Evolutionary conservation across 2,888 invertebrate genomes (phyloP).

Genomic region (Drosophila tripunctata): DNA sequence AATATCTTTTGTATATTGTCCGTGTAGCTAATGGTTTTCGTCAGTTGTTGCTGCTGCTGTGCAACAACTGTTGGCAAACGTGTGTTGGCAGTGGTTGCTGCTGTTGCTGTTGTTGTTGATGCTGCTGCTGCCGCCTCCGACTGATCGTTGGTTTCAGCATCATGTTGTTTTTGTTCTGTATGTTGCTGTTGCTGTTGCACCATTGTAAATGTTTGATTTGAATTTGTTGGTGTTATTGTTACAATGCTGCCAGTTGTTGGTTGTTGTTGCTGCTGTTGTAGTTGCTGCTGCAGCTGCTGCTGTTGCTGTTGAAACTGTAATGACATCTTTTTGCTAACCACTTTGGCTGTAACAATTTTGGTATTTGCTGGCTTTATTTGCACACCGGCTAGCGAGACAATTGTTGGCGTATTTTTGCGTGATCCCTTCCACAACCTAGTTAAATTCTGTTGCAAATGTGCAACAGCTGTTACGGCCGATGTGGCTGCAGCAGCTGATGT

Average conservation of each 20-base stretch:
- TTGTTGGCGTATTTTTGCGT: slow-evolving; percentile 81
- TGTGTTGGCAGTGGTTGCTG: no score
- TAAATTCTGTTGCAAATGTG: slow-evolving; percentile 70
- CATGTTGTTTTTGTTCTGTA: slow-evolving; percentile 1
- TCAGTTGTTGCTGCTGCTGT: slow-evolving; percentile 28
- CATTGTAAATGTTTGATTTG: slow-evolving; percentile 65
- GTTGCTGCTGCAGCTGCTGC: slow-evolving; percentile 43
- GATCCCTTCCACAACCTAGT: slow-evolving; percentile 76
- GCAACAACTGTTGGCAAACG: slow-evolving; percentile 2
- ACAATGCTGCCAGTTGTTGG: slow-evolving; percentile 85
- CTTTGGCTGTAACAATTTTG: slow-evolving; percentile 84
- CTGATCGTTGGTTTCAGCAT: slow-evolving; percentile 35
- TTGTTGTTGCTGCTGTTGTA: slow-evolving; percentile 40
- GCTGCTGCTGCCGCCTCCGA: slow-evolving; percentile 7
- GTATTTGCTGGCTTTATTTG: slow-evolving; percentile 83
- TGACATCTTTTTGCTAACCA: slow-evolving; percentile 81
- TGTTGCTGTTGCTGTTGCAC: slow-evolving; percentile 37
- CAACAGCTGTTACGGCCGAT: slow-evolving; percentile 28
- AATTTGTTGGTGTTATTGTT: slow-evolving; percentile 75
- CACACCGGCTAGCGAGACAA: slow-evolving; percentile 82
- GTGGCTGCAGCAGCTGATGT: slow-evolving; percentile 20
- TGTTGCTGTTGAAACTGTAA: slow-evolving; percentile 73
- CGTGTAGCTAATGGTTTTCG: slow-evolving; percentile 55
- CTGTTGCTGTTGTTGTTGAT: slow-evolving; percentile 3
- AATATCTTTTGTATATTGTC: slow-evolving; percentile 71